phyloP scores from a whole-genome alignment of 1,140 invertebrate genomes.

The Drosophila bocqueti region DNA sequence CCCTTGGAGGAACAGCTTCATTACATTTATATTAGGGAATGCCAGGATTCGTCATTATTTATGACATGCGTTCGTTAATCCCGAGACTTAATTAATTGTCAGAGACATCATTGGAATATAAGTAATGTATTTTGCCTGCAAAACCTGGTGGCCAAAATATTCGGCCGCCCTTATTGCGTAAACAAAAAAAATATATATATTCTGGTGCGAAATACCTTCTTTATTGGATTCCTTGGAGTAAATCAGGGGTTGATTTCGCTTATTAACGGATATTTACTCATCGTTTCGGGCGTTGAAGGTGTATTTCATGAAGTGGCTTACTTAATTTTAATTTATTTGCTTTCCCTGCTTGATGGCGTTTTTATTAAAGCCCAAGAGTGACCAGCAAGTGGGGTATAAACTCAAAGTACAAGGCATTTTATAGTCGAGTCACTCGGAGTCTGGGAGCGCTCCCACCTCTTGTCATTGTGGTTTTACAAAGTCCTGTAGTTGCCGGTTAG shows the following conservation, averaged over 20 bases:
- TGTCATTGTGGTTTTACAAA: constrained; percentile 44
- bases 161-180: constrained; percentile 1
- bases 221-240: constrained; percentile 31
- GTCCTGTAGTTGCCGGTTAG: constrained; percentile 43
- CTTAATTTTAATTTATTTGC: constrained; percentile 17
- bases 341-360: background rate
- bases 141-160: constrained; percentile 6
- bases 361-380: constrained; percentile 8
- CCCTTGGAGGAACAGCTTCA: constrained; percentile 53
- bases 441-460: background rate
- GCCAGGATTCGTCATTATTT: constrained; percentile 58
- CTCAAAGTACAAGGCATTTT: constrained; percentile 13
- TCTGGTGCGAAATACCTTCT: constrained; percentile 15
- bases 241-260: background rate
- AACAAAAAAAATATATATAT: background rate
- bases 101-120: constrained; percentile 38
- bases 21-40: constrained; percentile 62
- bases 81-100: constrained; percentile 58
- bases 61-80: constrained; percentile 58
- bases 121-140: constrained; percentile 12
- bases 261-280: background rate
- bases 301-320: constrained; percentile 8
- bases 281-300: constrained; percentile 6
- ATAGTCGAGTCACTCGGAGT: constrained; percentile 20
- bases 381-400: constrained; percentile 3